Evolutionary conservation across 2,797 vertebrate genomes (phyloP).

Genomic region (Coregonus suidteri): DNA sequence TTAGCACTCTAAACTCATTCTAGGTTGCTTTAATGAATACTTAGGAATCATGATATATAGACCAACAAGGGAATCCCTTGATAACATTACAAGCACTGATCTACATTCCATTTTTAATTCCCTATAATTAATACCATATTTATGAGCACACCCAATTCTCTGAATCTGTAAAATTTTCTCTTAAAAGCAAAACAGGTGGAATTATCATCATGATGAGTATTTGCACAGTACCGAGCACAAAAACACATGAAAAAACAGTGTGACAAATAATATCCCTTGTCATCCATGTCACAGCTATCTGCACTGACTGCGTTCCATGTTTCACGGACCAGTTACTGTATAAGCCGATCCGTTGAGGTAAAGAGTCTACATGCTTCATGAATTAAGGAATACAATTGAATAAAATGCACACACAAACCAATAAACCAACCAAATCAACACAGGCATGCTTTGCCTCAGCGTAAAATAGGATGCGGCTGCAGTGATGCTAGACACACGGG

Average conservation of each 20-base stretch:
- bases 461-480: conserved; percentile 12
- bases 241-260: neutral
- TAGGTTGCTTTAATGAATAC: neutral
- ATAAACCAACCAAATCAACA: conserved; percentile 12
- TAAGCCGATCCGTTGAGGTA: conserved; percentile 11
- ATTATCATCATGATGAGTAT: neutral
- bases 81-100: neutral
- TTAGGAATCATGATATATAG: neutral
- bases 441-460: conserved; percentile 18
- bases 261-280: conserved; percentile 6
- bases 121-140: neutral
- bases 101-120: conserved; percentile 1
- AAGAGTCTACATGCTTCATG: neutral
- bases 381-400: conserved; percentile 2
- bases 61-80: conserved; percentile 5
- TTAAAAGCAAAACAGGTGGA: neutral
- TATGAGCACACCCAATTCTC: neutral
- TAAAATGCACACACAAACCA: conserved; percentile 5
- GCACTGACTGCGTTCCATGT: neutral
- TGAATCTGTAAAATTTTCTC: conserved; percentile 11
- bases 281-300: neutral
- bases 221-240: neutral
- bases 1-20: neutral
- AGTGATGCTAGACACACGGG: conserved; percentile 32
- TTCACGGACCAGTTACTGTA: conserved; percentile 6